A percentile compares a stretch with the other conserved stretches of the same genome.
phyloP scores from a whole-genome alignment of 1,140 invertebrate species.

The Druon quercuslanigerum region DNA sequence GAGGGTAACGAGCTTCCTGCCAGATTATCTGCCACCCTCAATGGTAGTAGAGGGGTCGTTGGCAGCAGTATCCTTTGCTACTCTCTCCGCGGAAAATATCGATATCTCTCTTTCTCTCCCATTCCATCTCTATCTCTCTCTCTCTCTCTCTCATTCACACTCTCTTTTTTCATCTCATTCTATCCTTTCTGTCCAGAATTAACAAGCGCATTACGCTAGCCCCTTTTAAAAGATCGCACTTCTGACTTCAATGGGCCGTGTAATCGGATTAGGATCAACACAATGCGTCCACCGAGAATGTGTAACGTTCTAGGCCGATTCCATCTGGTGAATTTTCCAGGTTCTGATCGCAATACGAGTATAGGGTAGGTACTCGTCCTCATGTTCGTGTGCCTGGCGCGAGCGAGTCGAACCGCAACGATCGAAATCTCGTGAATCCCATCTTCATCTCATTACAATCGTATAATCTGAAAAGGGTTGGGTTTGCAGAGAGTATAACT shows the following conservation, averaged over 20 bases:
- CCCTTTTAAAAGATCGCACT: slow-evolving; percentile 74
- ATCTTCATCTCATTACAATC: slow-evolving; percentile 32
- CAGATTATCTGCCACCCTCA: slow-evolving; percentile 58
- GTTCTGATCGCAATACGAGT: background rate
- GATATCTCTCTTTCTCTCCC: slow-evolving; percentile 51
- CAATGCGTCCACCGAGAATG: slow-evolving; percentile 54
- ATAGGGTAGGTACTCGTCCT: slow-evolving; percentile 1
- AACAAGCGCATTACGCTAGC: slow-evolving; percentile 68
- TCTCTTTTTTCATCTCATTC: slow-evolving; percentile 45
- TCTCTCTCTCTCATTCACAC: slow-evolving; percentile 32
- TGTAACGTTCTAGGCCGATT: slow-evolving; percentile 60
- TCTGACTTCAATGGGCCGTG: slow-evolving; percentile 74
- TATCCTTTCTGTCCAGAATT: slow-evolving; percentile 48
- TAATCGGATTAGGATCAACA: slow-evolving; percentile 74
- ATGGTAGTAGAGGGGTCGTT: slow-evolving; percentile 36
- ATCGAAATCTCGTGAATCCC: slow-evolving; percentile 27
- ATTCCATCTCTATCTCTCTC: too few species aligned
- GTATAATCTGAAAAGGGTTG: slow-evolving; percentile 37
- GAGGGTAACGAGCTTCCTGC: slow-evolving; percentile 63
- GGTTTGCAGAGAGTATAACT: background rate
- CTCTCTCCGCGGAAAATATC: slow-evolving; percentile 64
- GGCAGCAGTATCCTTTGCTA: slow-evolving; percentile 26
- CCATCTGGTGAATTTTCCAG: slow-evolving; percentile 65
- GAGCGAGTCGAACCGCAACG: slow-evolving; percentile 8
- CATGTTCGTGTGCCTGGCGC: slow-evolving; percentile 33